Evolutionary conservation across 2,888 invertebrate species (phyloP).

Genomic region (Brachyptera putata): DNA sequence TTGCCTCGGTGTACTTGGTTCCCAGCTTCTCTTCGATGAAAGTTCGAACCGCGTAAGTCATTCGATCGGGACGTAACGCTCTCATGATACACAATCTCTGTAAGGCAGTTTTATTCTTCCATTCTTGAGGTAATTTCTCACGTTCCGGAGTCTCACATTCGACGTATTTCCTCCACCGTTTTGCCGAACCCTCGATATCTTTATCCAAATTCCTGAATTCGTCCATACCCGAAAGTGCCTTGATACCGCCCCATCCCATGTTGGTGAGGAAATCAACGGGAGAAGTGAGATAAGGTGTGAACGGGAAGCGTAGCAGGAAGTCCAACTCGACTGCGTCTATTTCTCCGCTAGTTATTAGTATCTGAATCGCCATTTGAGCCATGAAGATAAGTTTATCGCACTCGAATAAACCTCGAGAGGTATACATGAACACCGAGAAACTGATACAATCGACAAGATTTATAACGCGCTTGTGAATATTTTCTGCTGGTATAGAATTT

Average conservation of each 20-base stretch:
- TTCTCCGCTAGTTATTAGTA: conserved; percentile 59
- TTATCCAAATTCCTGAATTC: conserved; percentile 75
- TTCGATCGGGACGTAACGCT: conserved; percentile 84
- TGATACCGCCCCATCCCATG: conserved; percentile 76
- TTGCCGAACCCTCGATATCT: conserved; percentile 31
- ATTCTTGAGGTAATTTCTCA: conserved; percentile 92
- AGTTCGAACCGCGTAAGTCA: conserved; percentile 84
- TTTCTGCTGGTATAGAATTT: conserved; percentile 51
- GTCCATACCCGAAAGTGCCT: conserved; percentile 68
- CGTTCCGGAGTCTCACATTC: conserved; percentile 90
- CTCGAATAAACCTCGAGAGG: conserved; percentile 86
- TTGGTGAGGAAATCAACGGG: conserved; percentile 82
- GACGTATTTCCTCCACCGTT: conserved; percentile 85
- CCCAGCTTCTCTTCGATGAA: conserved; percentile 90
- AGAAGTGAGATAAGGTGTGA: conserved; percentile 65
- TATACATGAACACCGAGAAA: conserved; percentile 81
- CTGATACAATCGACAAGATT: conserved; percentile 85
- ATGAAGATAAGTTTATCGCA: conserved; percentile 87
- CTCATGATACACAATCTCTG: conserved; percentile 91
- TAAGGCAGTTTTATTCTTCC: conserved; percentile 84
- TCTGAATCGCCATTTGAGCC: conserved; percentile 79
- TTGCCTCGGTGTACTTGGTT: conserved; percentile 70
- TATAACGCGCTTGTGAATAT: conserved; percentile 64
- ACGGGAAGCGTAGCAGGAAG: conserved; percentile 81
- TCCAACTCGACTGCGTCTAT: conserved; percentile 74